A percentile compares a stretch with the other conserved stretches of the same genome.
Conservation (phyloP, 2,888 invertebrate species). For the Trichogramma evanescens region DNA sequence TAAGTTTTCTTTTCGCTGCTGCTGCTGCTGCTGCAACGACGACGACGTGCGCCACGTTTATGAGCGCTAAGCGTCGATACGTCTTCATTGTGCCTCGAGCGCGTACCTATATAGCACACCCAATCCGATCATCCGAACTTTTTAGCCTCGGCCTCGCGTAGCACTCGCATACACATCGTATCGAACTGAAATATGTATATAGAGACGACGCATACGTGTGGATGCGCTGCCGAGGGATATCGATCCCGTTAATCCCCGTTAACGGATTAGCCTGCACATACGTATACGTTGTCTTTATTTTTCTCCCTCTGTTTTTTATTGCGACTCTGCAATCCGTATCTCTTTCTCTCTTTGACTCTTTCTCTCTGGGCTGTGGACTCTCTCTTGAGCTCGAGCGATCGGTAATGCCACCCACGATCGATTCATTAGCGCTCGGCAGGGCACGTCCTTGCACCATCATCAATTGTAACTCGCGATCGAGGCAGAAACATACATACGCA, state of each 20-base stretch:
- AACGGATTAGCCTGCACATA: not conserved
- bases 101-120: no score
- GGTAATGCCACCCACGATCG: slow-evolving; percentile 41
- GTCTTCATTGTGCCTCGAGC: no score
- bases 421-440: slow-evolving; percentile 45
- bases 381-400: slow-evolving; percentile 16
- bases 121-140: no score
- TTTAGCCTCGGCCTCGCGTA: not conserved
- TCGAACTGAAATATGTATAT: not conserved
- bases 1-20: slow-evolving; percentile 1
- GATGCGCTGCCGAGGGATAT: not conserved
- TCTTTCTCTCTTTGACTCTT: no score
- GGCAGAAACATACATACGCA: slow-evolving; percentile 18
- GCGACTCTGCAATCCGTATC: not conserved
- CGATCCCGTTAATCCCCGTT: slow-evolving; percentile 5
- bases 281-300: not conserved
- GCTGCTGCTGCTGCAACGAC: not conserved
- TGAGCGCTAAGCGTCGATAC: no score
- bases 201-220: not conserved
- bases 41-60: not conserved
- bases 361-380: no score
- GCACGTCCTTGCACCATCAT: slow-evolving; percentile 37
- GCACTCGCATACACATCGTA: not conserved
- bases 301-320: not conserved
- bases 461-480: slow-evolving; percentile 30